A percentile compares a stretch with the other conserved stretches of the same genome.
Conservation (phyloP, 2,797 vertebrate species). For the Semotilus atromaculatus region DNA sequence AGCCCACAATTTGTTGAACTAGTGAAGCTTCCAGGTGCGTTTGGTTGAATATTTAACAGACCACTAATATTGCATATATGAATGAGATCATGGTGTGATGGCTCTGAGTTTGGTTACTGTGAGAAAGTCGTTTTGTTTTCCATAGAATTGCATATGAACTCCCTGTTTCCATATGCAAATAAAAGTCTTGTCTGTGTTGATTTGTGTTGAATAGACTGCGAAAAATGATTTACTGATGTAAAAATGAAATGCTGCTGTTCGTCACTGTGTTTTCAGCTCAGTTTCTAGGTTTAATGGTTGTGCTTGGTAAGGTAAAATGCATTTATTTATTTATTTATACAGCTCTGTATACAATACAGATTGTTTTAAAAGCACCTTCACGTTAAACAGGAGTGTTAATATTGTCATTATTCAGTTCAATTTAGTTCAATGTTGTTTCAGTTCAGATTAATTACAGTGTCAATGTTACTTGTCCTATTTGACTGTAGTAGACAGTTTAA, state of each 20-base stretch:
- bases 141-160: conserved; percentile 8
- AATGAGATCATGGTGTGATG: background rate
- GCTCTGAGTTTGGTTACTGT: conserved; percentile 11
- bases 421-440: background rate
- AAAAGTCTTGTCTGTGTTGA: background rate
- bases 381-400: background rate
- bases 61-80: background rate
- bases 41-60: conserved; percentile 10
- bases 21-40: conserved; percentile 15
- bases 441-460: background rate
- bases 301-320: background rate
- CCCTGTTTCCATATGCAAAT: conserved; percentile 33
- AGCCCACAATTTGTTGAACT: background rate
- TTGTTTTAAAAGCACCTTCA: background rate
- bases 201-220: background rate
- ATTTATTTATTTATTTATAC: background rate
- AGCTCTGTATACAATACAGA: background rate
- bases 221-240: background rate
- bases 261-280: background rate
- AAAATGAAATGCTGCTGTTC: background rate
- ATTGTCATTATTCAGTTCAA: background rate
- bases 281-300: background rate
- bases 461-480: too few relatives aligned
- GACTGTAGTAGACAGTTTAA: too few relatives aligned
- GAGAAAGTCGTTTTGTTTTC: conserved; percentile 7